These are phyloP conservation scores for Scatophagus argus DNA, from an alignment of 2,113 vertebrate species.

Conservation along the genomic window DNA sequence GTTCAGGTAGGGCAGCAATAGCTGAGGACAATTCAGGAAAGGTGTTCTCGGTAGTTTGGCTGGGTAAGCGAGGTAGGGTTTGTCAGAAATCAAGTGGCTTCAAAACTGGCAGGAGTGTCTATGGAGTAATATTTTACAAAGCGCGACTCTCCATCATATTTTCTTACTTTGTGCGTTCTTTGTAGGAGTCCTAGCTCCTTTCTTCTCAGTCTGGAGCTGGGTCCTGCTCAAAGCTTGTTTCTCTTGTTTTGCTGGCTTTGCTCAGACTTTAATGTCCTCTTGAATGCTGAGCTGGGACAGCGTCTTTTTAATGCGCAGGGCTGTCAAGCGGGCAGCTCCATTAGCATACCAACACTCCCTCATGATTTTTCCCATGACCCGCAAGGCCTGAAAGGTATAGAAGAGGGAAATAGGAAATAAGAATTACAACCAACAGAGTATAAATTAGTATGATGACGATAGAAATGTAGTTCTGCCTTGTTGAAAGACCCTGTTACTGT, in stretches of 20 bases:
- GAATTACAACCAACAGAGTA: not conserved
- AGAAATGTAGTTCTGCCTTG: not conserved
- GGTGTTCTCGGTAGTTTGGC: constrained; percentile 81
- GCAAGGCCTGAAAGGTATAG: constrained; percentile 87
- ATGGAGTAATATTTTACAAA: constrained; percentile 64
- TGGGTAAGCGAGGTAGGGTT: constrained; percentile 85
- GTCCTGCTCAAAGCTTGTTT: constrained; percentile 3
- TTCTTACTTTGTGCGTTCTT: constrained; percentile 55
- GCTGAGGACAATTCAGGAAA: constrained; percentile 63
- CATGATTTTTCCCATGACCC: constrained; percentile 99
- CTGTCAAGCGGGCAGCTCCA: constrained; percentile 91
- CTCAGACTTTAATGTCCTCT: constrained; percentile 94
- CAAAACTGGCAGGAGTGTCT: constrained; percentile 79
- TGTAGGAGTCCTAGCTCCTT: not conserved
- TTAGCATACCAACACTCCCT: constrained; percentile 97
- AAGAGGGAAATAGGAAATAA: not conserved
- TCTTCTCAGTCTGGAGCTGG: constrained; percentile 26
- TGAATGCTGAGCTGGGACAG: constrained; percentile 95
- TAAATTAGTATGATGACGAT: not conserved
- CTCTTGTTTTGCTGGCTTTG: constrained; percentile 9
- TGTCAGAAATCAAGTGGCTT: constrained; percentile 76
- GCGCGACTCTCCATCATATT: constrained; percentile 49
- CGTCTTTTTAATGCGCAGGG: constrained; percentile 97
- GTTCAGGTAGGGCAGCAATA: constrained; percentile 52
- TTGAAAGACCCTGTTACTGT: too few species aligned